phyloP scores from a whole-genome alignment of 2,888 invertebrate species.

The Tridacna gigas region DNA sequence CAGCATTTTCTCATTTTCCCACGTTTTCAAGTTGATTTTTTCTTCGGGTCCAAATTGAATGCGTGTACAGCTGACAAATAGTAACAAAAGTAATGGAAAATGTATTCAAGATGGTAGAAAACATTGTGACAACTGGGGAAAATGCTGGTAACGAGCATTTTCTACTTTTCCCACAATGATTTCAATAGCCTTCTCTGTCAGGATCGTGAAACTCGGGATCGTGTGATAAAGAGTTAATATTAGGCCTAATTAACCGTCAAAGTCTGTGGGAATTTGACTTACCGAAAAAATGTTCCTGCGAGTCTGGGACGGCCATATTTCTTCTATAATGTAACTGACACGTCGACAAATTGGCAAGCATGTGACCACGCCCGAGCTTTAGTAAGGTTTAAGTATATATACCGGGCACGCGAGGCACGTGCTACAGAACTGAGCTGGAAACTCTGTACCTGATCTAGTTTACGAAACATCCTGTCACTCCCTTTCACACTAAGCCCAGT shows the following conservation, averaged over 20 bases:
- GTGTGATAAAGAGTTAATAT: no score
- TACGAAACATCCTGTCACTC: no score
- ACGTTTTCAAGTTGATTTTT: background rate
- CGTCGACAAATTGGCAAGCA: background rate
- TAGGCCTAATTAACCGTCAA: no score
- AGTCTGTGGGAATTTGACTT: conserved; percentile 25
- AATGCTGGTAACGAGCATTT: background rate
- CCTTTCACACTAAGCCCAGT: no score
- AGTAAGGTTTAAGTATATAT: background rate
- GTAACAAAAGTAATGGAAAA: background rate
- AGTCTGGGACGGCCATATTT: conserved; percentile 44
- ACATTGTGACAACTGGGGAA: background rate
- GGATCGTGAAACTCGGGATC: no score
- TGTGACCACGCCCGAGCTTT: background rate
- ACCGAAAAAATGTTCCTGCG: conserved; percentile 76
- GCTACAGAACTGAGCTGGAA: background rate
- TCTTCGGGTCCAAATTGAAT: background rate
- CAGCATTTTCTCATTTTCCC: conserved; percentile 13
- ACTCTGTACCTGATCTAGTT: background rate
- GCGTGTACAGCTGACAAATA: background rate
- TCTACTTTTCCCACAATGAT: background rate
- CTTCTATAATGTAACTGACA: background rate
- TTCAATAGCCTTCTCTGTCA: background rate
- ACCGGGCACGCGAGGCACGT: background rate
- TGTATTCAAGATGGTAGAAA: background rate